Percentiles rank a stretch among this genome's conserved stretches.
Conservation (phyloP, 2,888 invertebrate genomes). For the Morinoia aosen region DNA sequence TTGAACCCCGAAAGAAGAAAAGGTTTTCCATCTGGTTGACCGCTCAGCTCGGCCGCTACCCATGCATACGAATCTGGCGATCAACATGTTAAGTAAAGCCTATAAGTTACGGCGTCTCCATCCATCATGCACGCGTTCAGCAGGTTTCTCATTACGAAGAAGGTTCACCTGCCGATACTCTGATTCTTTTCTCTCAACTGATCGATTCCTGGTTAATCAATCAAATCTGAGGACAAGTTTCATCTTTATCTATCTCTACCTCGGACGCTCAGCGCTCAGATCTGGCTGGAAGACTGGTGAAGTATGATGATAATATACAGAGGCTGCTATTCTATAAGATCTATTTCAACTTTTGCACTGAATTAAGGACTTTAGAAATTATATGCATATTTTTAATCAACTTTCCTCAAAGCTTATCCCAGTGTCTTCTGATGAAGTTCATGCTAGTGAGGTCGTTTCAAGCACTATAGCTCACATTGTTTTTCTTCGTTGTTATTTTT, state of each 20-base stretch:
- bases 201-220: constrained; percentile 46
- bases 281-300: not conserved
- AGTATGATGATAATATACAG: not conserved
- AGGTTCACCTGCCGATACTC: constrained; percentile 41
- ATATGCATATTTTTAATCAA: not conserved
- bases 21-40: constrained; percentile 8
- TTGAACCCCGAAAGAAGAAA: not conserved
- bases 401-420: not conserved
- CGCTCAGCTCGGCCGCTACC: not conserved
- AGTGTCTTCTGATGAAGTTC: not conserved
- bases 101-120: constrained; percentile 33
- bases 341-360: not conserved
- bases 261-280: not conserved
- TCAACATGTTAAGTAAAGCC: constrained; percentile 44
- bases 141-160: constrained; percentile 46
- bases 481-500: too few relatives aligned
- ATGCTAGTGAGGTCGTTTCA: not conserved
- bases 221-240: not conserved
- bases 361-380: not conserved
- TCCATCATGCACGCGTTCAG: constrained; percentile 39
- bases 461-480: too few relatives aligned
- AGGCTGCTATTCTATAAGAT: not conserved
- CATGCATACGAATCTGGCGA: constrained; percentile 49
- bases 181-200: constrained; percentile 36
- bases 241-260: not conserved